Evolutionary conservation across 2,797 vertebrate genomes (phyloP).

Genomic region (Aulostomus chinensis): DNA sequence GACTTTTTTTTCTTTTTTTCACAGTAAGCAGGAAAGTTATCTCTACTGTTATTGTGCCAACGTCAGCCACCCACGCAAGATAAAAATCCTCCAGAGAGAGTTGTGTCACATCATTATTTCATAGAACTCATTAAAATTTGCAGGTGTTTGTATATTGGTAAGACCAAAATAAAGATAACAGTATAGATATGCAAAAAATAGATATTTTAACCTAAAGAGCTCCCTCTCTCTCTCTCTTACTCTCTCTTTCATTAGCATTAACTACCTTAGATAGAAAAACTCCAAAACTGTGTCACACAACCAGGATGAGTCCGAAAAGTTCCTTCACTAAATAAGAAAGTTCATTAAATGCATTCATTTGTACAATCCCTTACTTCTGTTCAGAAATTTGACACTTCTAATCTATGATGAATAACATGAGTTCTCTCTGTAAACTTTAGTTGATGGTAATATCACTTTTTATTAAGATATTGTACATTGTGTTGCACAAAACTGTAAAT

Average conservation of each 20-base stretch:
- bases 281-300: not conserved
- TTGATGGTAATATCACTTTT: too few species aligned
- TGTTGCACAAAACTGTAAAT: too few species aligned
- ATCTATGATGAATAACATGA: not conserved
- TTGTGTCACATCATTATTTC: slow-evolving; percentile 31
- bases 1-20: slow-evolving; percentile 15
- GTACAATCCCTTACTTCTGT: not conserved
- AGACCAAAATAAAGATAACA: too few species aligned
- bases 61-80: slow-evolving; percentile 29
- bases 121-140: slow-evolving; percentile 21
- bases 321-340: too few species aligned
- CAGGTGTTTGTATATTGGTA: too few species aligned
- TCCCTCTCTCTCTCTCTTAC: too few species aligned
- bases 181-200: too few species aligned
- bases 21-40: slow-evolving; percentile 32
- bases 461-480: too few species aligned
- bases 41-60: slow-evolving; percentile 36
- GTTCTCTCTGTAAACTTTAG: too few species aligned
- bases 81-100: slow-evolving; percentile 49
- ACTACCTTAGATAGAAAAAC: slow-evolving; percentile 5
- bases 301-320: too few species aligned
- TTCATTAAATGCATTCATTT: not conserved
- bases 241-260: too few species aligned
- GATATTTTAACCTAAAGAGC: too few species aligned
- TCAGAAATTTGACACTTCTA: not conserved